Percentiles rank a stretch among this genome's conserved stretches.
These are phyloP conservation scores for Odocoileus virginianus DNA, from an alignment of 2,113 vertebrate genomes.

Conservation along the genomic window DNA sequence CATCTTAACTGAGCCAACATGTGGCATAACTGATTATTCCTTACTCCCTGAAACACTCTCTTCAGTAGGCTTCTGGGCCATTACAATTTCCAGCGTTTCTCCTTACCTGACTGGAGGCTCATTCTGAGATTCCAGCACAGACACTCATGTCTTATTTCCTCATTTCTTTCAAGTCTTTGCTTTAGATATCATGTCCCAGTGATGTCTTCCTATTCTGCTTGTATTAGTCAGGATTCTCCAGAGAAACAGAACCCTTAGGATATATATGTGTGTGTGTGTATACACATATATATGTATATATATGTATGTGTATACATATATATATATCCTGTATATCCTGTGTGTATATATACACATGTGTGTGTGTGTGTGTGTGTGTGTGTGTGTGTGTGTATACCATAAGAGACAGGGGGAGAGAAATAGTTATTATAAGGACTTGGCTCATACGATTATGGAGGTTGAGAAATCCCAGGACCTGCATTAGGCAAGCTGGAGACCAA, in stretches of 20 bases:
- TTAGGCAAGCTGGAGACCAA: neutral
- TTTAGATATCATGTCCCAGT: neutral
- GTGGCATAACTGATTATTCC: neutral
- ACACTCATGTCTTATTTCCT: neutral
- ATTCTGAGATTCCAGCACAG: neutral
- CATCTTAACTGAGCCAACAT: neutral
- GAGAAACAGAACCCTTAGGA: neutral
- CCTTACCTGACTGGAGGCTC: neutral
- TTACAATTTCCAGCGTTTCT: neutral
- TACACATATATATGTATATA: rapidly evolving
- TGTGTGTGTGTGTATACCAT: neutral
- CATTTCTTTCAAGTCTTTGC: neutral
- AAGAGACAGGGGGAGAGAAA: neutral
- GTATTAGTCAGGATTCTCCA: neutral
- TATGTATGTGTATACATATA: rapidly evolving
- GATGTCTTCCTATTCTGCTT: neutral
- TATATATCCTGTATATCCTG: neutral
- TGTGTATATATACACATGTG: rapidly evolving
- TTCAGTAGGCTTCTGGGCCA: neutral
- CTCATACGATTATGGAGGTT: neutral
- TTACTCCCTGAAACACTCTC: neutral
- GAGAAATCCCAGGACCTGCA: neutral
- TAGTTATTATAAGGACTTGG: neutral
- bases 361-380: too few relatives aligned
- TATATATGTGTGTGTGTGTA: rapidly evolving